A percentile compares a stretch with the other conserved stretches of the same genome.
These are phyloP conservation scores for Hipparchia sbordonii DNA, from an alignment of 2,888 invertebrate species.

Conservation along the genomic window DNA sequence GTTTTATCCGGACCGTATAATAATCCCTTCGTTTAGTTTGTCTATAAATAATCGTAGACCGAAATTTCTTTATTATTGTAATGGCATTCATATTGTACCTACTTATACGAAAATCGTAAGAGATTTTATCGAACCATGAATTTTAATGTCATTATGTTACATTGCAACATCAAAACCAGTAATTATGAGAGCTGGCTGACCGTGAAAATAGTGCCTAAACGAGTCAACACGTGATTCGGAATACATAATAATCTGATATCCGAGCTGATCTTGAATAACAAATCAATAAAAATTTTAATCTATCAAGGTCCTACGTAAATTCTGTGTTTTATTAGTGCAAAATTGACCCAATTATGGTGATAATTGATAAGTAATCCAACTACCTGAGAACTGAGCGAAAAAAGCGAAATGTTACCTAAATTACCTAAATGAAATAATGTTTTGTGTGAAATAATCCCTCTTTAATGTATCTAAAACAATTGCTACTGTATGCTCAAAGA, in stretches of 20 bases:
- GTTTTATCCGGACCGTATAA: too few relatives aligned
- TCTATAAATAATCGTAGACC: too few relatives aligned
- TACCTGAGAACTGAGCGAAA: too few relatives aligned
- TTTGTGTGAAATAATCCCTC: too few relatives aligned
- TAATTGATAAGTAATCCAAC: neutral
- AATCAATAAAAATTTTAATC: constrained; percentile 4
- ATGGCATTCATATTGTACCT: neutral
- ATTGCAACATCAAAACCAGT: constrained; percentile 16
- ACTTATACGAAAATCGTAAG: neutral
- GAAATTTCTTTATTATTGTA: too few relatives aligned
- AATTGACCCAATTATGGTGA: neutral
- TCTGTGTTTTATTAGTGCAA: too few relatives aligned
- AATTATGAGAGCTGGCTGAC: constrained; percentile 11
- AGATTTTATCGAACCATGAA: constrained; percentile 11
- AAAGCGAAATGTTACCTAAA: too few relatives aligned
- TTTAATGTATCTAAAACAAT: too few relatives aligned
- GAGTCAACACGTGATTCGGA: constrained; percentile 5
- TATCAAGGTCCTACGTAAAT: neutral
- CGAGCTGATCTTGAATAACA: constrained; percentile 13
- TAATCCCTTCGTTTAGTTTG: too few relatives aligned
- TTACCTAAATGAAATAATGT: too few relatives aligned
- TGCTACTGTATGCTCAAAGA: too few relatives aligned
- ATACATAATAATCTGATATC: constrained; percentile 10
- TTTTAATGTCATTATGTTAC: constrained; percentile 16
- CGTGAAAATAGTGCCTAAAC: constrained; percentile 11